phyloP scores from a whole-genome alignment of 2,888 invertebrate genomes.

The Caenorhabditis angaria region DNA sequence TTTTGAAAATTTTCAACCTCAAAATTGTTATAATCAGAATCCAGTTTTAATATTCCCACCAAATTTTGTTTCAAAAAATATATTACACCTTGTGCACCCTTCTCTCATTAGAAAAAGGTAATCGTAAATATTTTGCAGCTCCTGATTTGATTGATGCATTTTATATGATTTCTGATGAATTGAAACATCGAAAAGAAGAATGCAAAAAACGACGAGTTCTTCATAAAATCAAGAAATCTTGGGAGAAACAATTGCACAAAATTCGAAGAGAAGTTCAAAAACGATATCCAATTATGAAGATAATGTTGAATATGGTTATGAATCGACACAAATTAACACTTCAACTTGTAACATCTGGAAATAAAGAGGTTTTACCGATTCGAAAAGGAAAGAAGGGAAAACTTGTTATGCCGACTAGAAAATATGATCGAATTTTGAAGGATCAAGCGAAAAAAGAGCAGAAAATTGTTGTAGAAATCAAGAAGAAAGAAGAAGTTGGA shows the following conservation, averaged over 20 bases:
- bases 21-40: too few relatives aligned
- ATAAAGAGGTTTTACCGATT: not conserved
- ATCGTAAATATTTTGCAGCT: slow-evolving; percentile 7
- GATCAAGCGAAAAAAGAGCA: not conserved
- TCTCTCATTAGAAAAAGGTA: too few relatives aligned
- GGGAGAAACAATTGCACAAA: not conserved
- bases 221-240: not conserved
- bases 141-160: not conserved
- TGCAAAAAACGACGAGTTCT: not conserved
- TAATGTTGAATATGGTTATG: slow-evolving; percentile 12
- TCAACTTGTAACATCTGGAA: not conserved
- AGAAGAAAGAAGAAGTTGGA: slow-evolving; percentile 14
- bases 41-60: too few relatives aligned
- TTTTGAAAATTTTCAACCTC: too few relatives aligned
- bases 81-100: too few relatives aligned
- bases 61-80: too few relatives aligned
- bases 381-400: not conserved
- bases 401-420: not conserved
- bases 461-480: not conserved
- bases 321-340: slow-evolving; percentile 9
- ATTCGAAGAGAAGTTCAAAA: not conserved
- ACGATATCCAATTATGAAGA: not conserved
- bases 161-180: not conserved
- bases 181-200: slow-evolving; percentile 3
- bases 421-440: not conserved